Base-by-base conservation (phyloP, 2,888 invertebrate species). In the Dicycla oo region DNA sequence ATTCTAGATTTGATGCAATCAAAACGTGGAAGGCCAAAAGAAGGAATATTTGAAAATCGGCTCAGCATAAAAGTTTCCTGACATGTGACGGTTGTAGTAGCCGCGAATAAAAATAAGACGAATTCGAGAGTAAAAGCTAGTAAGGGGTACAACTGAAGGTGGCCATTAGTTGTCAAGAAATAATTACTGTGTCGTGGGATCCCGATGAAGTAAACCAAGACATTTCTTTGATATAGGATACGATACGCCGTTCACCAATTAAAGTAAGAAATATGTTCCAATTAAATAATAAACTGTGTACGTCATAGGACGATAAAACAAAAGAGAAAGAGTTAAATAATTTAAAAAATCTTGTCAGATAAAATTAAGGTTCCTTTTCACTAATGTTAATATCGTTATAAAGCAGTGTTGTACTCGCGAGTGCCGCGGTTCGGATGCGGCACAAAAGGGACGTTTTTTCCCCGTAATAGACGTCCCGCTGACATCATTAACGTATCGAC, bases 401-500 rank as follows among this genome's bases (percentile, higher is more conserved):
- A 76, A 58, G 57, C 58, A 53, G 80, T 76, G 77, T 69, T 54
- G 58, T 40, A 51, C 23, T 49, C n/a, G 66, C 62, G 72, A 54
- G 53, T 64, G 72, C 60, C 72, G 78, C 75, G 62, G 58, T 69
- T 47, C 65, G 74, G 84, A 72, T 87, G 89, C 86, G 83, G 86
- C 87, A 92, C 91, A 93, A 94, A 93, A 92, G 92, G 84, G 83
- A 81, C 84, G 88, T 93, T 95, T 94, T 95, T 93, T 89, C 88
- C 82, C 85, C 88, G 90, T 90, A 92, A 94, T 94, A 94, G 94
- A 94, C 92, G 90, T 93, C 92, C 92, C 91, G 92, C 88, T 93
- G 93, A 93, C 95, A 95, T 95, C 95, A 94, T 95, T 95, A 95
- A 95, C 93, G 95, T 95, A 95, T 95, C 93, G 94, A 89, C 93